Evolutionary conservation across 1,140 invertebrate genomes (phyloP), one percentile per base, ranked within the genome.

Genomic region (Tetramorium alpestre): DNA sequence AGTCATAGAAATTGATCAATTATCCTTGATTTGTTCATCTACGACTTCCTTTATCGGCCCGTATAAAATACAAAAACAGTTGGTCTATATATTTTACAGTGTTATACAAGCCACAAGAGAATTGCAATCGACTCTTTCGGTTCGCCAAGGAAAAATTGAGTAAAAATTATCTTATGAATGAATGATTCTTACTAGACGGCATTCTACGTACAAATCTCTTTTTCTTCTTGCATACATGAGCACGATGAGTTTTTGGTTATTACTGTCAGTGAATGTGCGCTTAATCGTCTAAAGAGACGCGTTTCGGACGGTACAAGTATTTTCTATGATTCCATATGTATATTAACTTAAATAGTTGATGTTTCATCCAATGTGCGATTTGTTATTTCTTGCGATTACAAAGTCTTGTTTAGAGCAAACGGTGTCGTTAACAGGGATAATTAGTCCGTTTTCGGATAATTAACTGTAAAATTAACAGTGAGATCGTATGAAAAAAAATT

Each of bases 271-370:
- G 22, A 25, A 70, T 70, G 41, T 70, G 41, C 22, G 41, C 3
- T 70, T 70, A 49, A 49, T 70, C 22, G 67, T 70, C 16, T 18
- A 47, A 49, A 44, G n/a, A 25, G 41, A 70, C 22, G 67, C 44
- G 13, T 70, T 49, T 47, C 67, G 67, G 67, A 70, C 67, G 67
- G 67, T 28, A 69, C n/a, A 70, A 49, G 16, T 49, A 49, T 49
- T 70, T 28, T 4, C 22, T 25, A 49, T 49, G 41, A 49, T 70
- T 49, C 13, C 41, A 6, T 47, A 1, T 33, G 33, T 67, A 16
- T 41, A 44, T 70, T 70, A 49, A 70, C 67, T 70, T 70, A 67
- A 67, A 67, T 5, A 65, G 38, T 65, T 38, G 47, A 69, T 47
- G 11, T 47, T 69, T 28, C 10, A 16, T 70, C 22, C 41, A 25